Base-by-base conservation (phyloP, 2,888 invertebrate species). In the Molanna angustata region DNA sequence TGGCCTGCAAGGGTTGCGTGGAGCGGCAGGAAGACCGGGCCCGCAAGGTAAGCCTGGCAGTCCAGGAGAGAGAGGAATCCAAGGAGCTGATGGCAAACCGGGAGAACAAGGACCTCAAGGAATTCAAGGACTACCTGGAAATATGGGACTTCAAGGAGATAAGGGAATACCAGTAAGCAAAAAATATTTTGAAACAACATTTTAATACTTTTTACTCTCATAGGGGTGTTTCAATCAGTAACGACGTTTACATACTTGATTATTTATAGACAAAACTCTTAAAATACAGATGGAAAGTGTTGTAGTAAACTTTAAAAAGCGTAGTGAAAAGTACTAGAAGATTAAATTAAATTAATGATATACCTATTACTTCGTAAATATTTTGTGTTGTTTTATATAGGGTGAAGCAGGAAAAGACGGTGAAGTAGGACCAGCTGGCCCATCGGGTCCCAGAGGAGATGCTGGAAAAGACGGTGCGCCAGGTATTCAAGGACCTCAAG, bases 51-150 rank as follows among this genome's bases (percentile, higher is more conserved):
- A 86, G 69, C 69, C 81, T 6, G 88, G 88, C 3, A 79, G 80
- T 49, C 77, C 83, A 37, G 88, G 88, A 18, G 87, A 88, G 65
- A 76, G 87, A 56, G 88, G 88, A 39, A 74, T 85, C 63, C 83
- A 86, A 40, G 93, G 93, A 7, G 86, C 88, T 51, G 92, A 93
- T 70, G 93, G 93, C 4, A 87, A 88, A 65, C 82, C 88, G 11
- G 94, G 94, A 18, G 91, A 90, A 64, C 85, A 85, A 63, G 93
- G 93, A 37, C 74, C 82, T 11, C 85, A 85, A 66, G 93, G 93
- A 13, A 72, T 87, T 16, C 86, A 88, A 71, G 94, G 94, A 22
- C 72, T 87, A 14, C 88, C 87, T 40, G 91, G 91, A 41, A 80
- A 85, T 2, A 78, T 87, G 63, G 91, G 92, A 42, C 76, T 80